phyloP scores from a whole-genome alignment of 1,140 invertebrate species.

The Zaprionus gabonicus region DNA sequence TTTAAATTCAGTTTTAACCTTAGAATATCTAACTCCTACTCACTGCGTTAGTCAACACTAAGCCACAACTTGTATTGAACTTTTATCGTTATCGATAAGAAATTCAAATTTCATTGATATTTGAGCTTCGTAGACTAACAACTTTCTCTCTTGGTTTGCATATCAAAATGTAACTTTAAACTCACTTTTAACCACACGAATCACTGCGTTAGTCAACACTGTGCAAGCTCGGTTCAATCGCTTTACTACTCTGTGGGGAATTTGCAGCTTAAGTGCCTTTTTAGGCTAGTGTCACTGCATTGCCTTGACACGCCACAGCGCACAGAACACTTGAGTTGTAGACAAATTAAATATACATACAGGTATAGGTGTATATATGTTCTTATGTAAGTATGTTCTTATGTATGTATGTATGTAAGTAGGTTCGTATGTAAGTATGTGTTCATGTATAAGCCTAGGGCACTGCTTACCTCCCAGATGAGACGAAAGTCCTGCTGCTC shows the following conservation, averaged over 20 bases:
- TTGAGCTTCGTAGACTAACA: not conserved
- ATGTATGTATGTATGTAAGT: not conserved
- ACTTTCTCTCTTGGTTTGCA: not conserved
- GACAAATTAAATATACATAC: slow-evolving; percentile 25
- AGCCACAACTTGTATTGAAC: too few relatives aligned
- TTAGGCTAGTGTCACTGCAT: slow-evolving; percentile 26
- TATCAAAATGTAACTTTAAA: not conserved
- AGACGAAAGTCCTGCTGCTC: slow-evolving; percentile 91
- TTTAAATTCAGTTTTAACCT: too few relatives aligned
- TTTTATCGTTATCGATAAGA: too few relatives aligned
- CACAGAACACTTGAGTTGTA: slow-evolving; percentile 18
- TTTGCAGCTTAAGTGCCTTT: slow-evolving; percentile 6
- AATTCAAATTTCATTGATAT: too few relatives aligned
- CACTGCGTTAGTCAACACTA: too few relatives aligned
- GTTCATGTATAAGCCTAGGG: not conserved
- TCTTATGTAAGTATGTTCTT: not conserved
- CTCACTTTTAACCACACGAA: not conserved
- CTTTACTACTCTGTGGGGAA: not conserved
- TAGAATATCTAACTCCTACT: too few relatives aligned
- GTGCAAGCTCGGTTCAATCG: not conserved
- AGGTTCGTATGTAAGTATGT: not conserved
- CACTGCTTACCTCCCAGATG: slow-evolving; percentile 89
- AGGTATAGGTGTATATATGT: not conserved
- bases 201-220: not conserved
- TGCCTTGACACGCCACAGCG: not conserved